Evolutionary conservation across 2,113 vertebrate species (phyloP).

Genomic region (Caranx ignobilis): DNA sequence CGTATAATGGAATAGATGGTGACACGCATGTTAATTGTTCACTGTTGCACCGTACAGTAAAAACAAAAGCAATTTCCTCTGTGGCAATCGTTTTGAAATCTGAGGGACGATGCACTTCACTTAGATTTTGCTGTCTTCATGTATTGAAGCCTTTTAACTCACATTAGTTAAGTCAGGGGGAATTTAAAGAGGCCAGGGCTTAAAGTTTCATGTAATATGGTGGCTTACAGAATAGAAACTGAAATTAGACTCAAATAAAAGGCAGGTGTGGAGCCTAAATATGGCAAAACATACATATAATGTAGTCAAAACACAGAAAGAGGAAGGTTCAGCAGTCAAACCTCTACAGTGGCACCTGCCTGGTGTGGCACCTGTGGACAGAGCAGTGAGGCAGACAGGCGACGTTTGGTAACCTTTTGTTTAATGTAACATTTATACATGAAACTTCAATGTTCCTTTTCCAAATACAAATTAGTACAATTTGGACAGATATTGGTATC

Average conservation of each 20-base stretch:
- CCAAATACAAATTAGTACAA: too few relatives aligned
- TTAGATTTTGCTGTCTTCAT: background rate
- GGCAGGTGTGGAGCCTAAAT: background rate
- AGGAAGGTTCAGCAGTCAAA: background rate
- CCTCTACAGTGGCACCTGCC: background rate
- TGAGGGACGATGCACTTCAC: background rate
- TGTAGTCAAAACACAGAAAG: background rate
- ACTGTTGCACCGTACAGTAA: conserved; percentile 40
- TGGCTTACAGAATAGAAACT: too few relatives aligned
- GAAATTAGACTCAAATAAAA: background rate
- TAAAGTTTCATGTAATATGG: background rate
- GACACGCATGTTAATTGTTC: conserved; percentile 70
- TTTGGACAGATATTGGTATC: too few relatives aligned
- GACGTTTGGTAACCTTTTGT: too few relatives aligned
- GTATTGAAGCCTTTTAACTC: background rate
- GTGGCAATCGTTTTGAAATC: conserved; percentile 13
- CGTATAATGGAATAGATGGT: conserved; percentile 63
- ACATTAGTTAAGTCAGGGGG: background rate
- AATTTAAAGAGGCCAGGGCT: background rate
- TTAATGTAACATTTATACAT: too few relatives aligned
- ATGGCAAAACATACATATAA: background rate
- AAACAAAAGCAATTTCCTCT: conserved; percentile 51
- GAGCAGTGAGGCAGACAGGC: too few relatives aligned
- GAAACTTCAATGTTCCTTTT: too few relatives aligned
- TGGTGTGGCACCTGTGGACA: too few relatives aligned